Evolutionary conservation across 1,140 invertebrate species (phyloP), one percentile per base, ranked within the genome.

Genomic region (Psilanteris sp.): DNA sequence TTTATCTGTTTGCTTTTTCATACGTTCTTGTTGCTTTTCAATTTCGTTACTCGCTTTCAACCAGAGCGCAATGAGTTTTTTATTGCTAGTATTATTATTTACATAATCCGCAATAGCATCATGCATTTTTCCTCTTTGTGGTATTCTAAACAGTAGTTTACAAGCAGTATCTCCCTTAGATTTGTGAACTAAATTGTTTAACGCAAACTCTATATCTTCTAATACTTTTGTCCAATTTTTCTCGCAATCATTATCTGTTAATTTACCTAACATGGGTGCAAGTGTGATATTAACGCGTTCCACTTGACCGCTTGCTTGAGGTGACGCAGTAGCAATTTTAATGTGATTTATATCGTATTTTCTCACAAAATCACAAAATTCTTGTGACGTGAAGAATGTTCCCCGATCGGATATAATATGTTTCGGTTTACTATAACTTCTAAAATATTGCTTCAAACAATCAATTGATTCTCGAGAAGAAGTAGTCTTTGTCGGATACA

Each of bases 71-170:
- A n/a, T n/a, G n/a, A n/a, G n/a, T n/a, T n/a, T n/a, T n/a, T n/a
- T n/a, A n/a, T n/a, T n/a, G n/a, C n/a, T n/a, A n/a, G n/a, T n/a
- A 3, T 26, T 5, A 10, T 5, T 4, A n/a, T 24, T 26, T 1
- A 43, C 0, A 43, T 10, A 13, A 14, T 43, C 41, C 1, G 7
- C 11, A 1, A 48, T 5, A 7, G 6, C 0, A 32, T 77, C 77
- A 6, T 31, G 24, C 7, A 61, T n/a, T 15, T 41, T 29, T 3
- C 76, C 79, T 22, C 50, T 20, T 26, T 80, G 73, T 0, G 26
- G 3, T 16, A 70, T 31, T 6, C 79, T 73, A 34, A 79, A 79
- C 29, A 80, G 57, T 6, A 80, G 34, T n/a, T 18, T 46, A 6
- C 48, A 22, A 1, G 77, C 73, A 0, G 29, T 34, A 24, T 50